Conservation (phyloP, 2,113 vertebrate genomes). For the Cyanistes caeruleus region DNA sequence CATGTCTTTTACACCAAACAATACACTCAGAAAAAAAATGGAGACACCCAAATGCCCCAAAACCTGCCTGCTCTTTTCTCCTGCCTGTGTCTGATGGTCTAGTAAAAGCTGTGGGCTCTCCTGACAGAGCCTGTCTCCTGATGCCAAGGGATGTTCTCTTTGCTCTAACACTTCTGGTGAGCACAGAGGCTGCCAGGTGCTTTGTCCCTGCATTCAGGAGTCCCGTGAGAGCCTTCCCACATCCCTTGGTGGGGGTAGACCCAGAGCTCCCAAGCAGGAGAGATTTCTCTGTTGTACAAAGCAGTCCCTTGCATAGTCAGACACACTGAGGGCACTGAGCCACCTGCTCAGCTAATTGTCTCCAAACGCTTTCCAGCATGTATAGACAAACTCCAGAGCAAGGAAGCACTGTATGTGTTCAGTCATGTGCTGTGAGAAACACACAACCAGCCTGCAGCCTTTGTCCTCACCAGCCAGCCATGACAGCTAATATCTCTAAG, state of each 20-base stretch:
- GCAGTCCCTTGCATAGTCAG: background rate
- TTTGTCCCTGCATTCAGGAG: background rate
- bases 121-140: background rate
- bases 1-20: background rate
- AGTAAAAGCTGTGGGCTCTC: background rate
- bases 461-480: background rate
- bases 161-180: background rate
- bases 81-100: background rate
- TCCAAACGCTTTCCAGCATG: background rate
- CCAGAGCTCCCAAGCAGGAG: background rate
- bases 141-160: background rate
- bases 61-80: background rate
- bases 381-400: background rate
- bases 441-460: background rate
- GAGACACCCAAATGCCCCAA: fast-evolving
- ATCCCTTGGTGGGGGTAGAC: background rate
- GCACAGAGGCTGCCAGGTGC: background rate
- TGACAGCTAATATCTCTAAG: fast-evolving
- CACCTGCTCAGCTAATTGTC: background rate
- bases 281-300: background rate
- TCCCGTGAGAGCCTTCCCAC: background rate
- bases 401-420: background rate
- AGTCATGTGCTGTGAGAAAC: background rate
- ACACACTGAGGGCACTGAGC: background rate
- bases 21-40: background rate